These are phyloP conservation scores for Rutpela maculata DNA, from an alignment of 2,888 invertebrate genomes.

Conservation along the genomic window DNA sequence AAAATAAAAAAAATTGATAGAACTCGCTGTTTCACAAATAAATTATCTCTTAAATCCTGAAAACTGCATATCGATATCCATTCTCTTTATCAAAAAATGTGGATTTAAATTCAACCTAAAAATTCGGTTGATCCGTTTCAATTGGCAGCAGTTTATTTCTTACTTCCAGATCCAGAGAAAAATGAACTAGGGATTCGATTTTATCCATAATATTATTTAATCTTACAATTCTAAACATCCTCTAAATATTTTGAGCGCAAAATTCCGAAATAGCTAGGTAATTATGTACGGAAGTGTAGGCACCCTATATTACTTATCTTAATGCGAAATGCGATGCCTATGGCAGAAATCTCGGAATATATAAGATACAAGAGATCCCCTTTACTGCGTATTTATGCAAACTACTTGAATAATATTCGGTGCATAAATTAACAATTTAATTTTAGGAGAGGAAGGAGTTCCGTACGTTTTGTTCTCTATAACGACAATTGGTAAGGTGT, in stretches of 20 bases:
- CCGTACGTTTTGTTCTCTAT: background rate
- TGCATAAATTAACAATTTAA: slow-evolving; percentile 40
- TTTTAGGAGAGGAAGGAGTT: slow-evolving; percentile 18
- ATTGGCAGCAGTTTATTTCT: too few relatives aligned
- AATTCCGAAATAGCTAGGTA: slow-evolving; percentile 2
- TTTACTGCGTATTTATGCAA: slow-evolving; percentile 41
- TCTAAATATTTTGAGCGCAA: background rate
- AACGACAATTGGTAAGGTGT: background rate
- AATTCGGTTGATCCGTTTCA: too few relatives aligned
- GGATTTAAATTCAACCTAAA: too few relatives aligned
- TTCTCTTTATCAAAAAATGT: too few relatives aligned
- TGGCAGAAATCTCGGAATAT: slow-evolving; percentile 31
- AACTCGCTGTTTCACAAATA: too few relatives aligned
- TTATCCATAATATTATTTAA: too few relatives aligned
- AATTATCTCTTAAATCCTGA: too few relatives aligned
- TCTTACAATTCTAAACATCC: too few relatives aligned
- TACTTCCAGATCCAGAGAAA: too few relatives aligned
- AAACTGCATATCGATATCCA: too few relatives aligned
- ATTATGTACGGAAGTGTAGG: slow-evolving; percentile 3
- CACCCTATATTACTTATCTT: slow-evolving; percentile 35
- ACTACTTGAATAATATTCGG: slow-evolving; percentile 38
- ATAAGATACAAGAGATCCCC: slow-evolving; percentile 38
- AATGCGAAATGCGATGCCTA: slow-evolving; percentile 31
- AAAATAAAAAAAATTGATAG: too few relatives aligned
- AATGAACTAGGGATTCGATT: too few relatives aligned